phyloP scores from a whole-genome alignment of 2,797 vertebrate genomes.

The Mormyrus proboscirostris region DNA sequence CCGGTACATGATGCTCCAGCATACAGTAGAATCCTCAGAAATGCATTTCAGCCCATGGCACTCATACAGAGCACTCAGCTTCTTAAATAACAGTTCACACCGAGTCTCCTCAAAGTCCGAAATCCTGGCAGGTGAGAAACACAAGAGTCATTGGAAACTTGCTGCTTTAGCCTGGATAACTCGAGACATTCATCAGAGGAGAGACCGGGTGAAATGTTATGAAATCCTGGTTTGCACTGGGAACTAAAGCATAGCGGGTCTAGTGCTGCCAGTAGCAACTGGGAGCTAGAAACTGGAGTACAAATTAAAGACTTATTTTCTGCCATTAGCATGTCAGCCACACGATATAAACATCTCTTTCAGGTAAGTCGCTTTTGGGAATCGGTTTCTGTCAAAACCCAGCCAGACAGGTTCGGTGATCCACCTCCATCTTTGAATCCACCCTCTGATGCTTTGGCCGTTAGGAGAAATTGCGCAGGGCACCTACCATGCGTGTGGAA shows the following conservation, averaged over 20 bases:
- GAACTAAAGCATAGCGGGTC: background rate
- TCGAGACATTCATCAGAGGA: background rate
- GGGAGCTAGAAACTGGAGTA: background rate
- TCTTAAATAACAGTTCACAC: background rate
- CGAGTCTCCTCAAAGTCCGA: background rate
- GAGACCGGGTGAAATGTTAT: background rate
- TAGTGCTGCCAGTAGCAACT: background rate
- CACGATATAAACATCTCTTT: background rate
- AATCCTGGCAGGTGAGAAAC: background rate
- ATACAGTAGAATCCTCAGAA: background rate
- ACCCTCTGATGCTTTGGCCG: background rate
- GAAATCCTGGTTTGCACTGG: background rate
- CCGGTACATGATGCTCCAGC: background rate
- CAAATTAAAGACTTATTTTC: no score
- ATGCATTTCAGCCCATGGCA: background rate
- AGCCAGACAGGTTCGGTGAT: background rate
- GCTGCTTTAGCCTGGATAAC: background rate
- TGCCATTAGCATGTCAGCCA: background rate
- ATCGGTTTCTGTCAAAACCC: background rate
- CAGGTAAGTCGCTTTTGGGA: background rate
- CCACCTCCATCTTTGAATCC: background rate
- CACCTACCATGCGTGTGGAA: background rate
- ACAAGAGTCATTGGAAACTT: background rate
- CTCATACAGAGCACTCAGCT: background rate
- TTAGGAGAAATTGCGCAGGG: background rate